Evolutionary conservation across 2,888 invertebrate genomes (phyloP).

Genomic region (Lypha dubia): DNA sequence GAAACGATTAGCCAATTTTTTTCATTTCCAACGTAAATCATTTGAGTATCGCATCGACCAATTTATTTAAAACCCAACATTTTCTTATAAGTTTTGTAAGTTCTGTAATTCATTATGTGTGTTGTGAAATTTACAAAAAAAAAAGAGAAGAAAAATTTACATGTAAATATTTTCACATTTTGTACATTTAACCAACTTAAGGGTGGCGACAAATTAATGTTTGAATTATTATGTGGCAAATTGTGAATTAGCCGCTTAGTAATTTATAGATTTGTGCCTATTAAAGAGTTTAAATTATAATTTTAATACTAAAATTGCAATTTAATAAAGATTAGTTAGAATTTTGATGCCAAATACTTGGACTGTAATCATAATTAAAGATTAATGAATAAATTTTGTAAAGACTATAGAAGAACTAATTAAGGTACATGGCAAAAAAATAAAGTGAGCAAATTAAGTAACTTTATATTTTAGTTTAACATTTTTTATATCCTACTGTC

Average conservation of each 20-base stretch:
- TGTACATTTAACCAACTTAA: slow-evolving; percentile 52
- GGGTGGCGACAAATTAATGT: slow-evolving; percentile 74
- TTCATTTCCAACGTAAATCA: not conserved
- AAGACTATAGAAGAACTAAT: not conserved
- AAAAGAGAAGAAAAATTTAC: not conserved
- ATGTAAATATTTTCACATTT: slow-evolving; percentile 51
- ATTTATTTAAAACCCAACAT: not conserved
- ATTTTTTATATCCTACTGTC: too few species aligned
- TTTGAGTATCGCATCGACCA: not conserved
- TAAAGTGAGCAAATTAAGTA: too few species aligned
- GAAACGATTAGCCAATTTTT: not conserved
- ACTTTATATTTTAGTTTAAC: too few species aligned
- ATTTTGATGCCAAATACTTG: not conserved
- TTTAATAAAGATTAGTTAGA: slow-evolving; percentile 47
- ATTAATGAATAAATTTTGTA: not conserved
- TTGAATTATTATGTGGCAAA: slow-evolving; percentile 76
- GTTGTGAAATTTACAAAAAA: slow-evolving; percentile 17
- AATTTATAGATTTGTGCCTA: slow-evolving; percentile 71
- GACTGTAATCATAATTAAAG: slow-evolving; percentile 3
- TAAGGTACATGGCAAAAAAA: too few species aligned
- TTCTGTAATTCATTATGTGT: slow-evolving; percentile 32
- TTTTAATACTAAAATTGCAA: slow-evolving; percentile 27
- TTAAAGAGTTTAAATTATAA: slow-evolving; percentile 65
- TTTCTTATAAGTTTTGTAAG: not conserved
- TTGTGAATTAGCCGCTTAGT: slow-evolving; percentile 74